Evolutionary conservation across 2,888 invertebrate genomes (phyloP).

Genomic region (Agrenia bidenticulata): DNA sequence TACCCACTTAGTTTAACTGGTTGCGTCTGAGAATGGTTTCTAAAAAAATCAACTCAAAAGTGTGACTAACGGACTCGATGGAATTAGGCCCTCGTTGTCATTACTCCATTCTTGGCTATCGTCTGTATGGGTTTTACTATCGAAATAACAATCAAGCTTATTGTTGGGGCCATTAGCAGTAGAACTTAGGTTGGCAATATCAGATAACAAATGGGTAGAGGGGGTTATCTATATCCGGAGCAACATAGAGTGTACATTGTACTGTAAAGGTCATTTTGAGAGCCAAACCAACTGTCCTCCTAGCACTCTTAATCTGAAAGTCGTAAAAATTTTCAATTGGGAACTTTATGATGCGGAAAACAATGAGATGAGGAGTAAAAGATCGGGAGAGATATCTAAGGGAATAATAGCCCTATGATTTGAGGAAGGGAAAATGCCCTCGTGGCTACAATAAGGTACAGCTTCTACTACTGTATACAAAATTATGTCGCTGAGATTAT

Average conservation of each 20-base stretch:
- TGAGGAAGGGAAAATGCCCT: background rate
- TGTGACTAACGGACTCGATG: background rate
- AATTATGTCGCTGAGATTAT: too few relatives aligned
- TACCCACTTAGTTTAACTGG: too few relatives aligned
- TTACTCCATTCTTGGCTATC: slow-evolving; percentile 1
- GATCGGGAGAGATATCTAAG: slow-evolving; percentile 1
- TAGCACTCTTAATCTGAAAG: slow-evolving; percentile 6
- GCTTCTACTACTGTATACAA: too few relatives aligned
- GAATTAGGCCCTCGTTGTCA: background rate
- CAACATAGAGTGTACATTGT: too few relatives aligned
- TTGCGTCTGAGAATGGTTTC: too few relatives aligned
- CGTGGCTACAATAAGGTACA: too few relatives aligned
- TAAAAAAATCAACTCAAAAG: too few relatives aligned
- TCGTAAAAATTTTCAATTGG: slow-evolving; percentile 19
- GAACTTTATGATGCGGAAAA: slow-evolving; percentile 19
- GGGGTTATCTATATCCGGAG: too few relatives aligned
- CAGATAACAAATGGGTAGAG: too few relatives aligned
- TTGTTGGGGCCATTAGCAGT: background rate
- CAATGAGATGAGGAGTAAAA: background rate
- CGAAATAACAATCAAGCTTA: background rate
- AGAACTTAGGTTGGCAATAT: background rate
- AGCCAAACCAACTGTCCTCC: too few relatives aligned
- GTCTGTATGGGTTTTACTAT: background rate
- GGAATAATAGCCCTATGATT: background rate
- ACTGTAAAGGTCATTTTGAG: too few relatives aligned